Percentiles rank a stretch among this genome's conserved stretches.
Evolutionary conservation across 2,113 vertebrate genomes (phyloP).

Genomic region (Panthera uncia): DNA sequence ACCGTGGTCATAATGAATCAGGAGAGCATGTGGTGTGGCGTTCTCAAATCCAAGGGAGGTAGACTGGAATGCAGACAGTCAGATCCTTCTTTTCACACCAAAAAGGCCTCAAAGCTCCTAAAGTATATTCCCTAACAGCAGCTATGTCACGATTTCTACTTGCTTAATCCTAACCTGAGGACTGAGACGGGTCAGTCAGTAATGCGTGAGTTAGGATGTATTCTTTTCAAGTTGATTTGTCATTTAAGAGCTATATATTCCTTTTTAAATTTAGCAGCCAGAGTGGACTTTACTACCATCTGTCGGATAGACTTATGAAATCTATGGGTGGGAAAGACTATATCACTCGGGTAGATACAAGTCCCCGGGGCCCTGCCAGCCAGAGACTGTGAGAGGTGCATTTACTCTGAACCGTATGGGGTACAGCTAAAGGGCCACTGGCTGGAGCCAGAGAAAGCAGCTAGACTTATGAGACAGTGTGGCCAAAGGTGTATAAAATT

Average conservation of each 20-base stretch:
- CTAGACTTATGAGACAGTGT: not conserved
- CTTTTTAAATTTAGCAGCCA: conserved; percentile 9
- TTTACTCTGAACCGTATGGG: not conserved
- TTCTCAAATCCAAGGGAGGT: not conserved
- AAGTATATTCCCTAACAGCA: not conserved
- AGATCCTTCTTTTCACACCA: not conserved
- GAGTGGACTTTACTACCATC: not conserved
- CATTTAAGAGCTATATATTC: not conserved
- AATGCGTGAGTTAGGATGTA: not conserved
- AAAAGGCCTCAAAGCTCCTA: not conserved
- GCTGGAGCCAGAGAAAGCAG: not conserved
- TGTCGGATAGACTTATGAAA: not conserved
- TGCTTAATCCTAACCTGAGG: not conserved
- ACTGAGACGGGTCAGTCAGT: not conserved
- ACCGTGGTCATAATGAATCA: not conserved
- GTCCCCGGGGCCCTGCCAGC: not conserved
- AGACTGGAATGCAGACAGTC: not conserved
- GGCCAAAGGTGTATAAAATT: not conserved
- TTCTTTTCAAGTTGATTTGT: not conserved
- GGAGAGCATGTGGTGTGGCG: not conserved
- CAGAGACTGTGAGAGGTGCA: not conserved
- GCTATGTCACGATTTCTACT: not conserved
- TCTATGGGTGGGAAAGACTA: not conserved
- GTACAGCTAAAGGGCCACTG: not conserved
- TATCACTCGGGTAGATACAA: not conserved